These are phyloP conservation scores for Crotalus tigris DNA, from an alignment of 2,113 vertebrate genomes.

Conservation along the genomic window DNA sequence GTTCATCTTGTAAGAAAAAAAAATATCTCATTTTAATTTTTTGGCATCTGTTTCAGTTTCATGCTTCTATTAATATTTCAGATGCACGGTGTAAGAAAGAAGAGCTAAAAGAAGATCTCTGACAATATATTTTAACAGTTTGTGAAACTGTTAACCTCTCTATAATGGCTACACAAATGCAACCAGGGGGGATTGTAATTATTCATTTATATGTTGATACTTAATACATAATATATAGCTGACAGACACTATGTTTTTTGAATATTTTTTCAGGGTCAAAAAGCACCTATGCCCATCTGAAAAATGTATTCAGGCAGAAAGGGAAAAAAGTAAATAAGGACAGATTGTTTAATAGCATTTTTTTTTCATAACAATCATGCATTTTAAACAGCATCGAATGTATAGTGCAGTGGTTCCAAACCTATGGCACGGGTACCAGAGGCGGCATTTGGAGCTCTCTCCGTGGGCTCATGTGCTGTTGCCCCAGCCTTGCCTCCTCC, in stretches of 20 bases:
- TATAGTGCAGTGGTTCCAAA: background rate
- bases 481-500: no score
- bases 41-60: conserved; percentile 42
- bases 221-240: background rate
- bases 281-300: background rate
- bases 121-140: conserved; percentile 16
- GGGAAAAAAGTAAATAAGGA: background rate
- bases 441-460: no score
- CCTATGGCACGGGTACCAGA: no score
- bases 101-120: background rate
- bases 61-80: conserved; percentile 32
- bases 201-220: background rate
- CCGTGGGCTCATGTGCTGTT: no score
- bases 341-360: background rate
- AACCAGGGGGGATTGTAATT: background rate
- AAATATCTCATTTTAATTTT: conserved; percentile 50
- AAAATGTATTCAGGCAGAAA: background rate
- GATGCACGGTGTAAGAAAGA: background rate
- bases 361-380: background rate
- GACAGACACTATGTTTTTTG: background rate
- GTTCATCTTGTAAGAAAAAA: conserved; percentile 39
- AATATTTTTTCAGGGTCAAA: background rate
- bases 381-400: background rate
- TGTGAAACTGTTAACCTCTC: background rate
- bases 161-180: background rate